These are phyloP conservation scores for Pheosia tremula DNA, from an alignment of 2,888 invertebrate genomes.

Conservation along the genomic window DNA sequence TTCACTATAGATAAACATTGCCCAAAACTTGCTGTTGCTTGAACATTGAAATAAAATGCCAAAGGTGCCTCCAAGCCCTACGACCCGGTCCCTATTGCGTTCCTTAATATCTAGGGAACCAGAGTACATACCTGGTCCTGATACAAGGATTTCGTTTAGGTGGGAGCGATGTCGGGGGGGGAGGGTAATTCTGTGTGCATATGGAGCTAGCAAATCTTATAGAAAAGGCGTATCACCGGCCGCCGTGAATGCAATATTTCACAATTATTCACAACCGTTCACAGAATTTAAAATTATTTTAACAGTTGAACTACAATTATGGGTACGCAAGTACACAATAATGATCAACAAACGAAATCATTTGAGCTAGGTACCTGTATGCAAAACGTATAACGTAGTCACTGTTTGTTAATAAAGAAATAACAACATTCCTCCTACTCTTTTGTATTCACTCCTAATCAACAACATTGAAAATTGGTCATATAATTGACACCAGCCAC, in stretches of 20 bases:
- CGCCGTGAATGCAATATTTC: neutral
- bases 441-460: conserved; percentile 36
- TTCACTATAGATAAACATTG: conserved; percentile 1
- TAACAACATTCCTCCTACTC: conserved; percentile 22
- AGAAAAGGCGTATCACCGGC: neutral
- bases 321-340: conserved; percentile 11
- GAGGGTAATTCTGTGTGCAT: neutral
- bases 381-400: neutral
- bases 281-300: conserved; percentile 17
- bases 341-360: conserved; percentile 11
- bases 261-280: conserved; percentile 48
- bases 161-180: too few species aligned
- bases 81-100: too few species aligned
- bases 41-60: neutral
- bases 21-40: neutral
- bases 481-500: conserved; percentile 56
- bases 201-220: neutral
- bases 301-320: too few species aligned
- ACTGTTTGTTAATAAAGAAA: conserved; percentile 9
- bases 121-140: too few species aligned
- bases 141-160: too few species aligned
- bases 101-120: too few species aligned
- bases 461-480: conserved; percentile 66
- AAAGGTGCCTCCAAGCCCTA: too few species aligned
- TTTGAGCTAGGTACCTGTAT: neutral